Base-by-base conservation (phyloP, 2,113 vertebrate genomes). In the Chroicocephalus ridibundus region DNA sequence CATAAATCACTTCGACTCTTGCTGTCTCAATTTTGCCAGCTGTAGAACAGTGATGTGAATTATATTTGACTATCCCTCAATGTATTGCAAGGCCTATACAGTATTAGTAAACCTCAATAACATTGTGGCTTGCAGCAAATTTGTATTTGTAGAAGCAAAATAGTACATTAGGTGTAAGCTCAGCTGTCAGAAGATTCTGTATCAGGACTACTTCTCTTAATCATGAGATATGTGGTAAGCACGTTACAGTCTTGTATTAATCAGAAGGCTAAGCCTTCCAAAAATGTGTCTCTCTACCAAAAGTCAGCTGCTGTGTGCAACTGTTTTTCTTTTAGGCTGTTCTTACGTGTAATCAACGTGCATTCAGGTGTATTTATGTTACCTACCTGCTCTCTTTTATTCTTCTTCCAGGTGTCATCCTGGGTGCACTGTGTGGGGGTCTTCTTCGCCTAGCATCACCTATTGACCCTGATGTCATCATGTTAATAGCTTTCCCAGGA, bases 401-500 rank as follows among this genome's bases (percentile, higher is more conserved):
- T 94, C 5, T 77, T 60, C 40, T 91, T 65, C 5, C 89, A 99
- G 99, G 99, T 95, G 99, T 99, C 91, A 99, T 99, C 96, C 87
- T 99, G 96, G 99, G 99, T 89, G 99, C 99, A 17, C 95, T 99
- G 14, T 94, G 98, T 93, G 99, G 99, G 57, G 98, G 98, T 94
- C 97, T 99, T 88, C 98, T 99, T 88, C 99, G 99, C 40, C 96
- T 99, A 64, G 99, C 99, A 46, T 98, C 99, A 52, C 99, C 99
- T 25, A 98, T 99, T 93, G 99, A 99, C 92, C 99, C 99, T 12
- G 99, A 99, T 68, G 98, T 99, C 64, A 86, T 99, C 92, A 99
- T 99, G 99, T 97, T 99, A 95, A 99, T 99, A 95, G 98, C 99
- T 88, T 99, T 99, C 96, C 99, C 99, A 5, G 99, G 99, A 97